Evolutionary conservation across 2,888 invertebrate genomes (phyloP).

Genomic region (Heteropelma amictum): DNA sequence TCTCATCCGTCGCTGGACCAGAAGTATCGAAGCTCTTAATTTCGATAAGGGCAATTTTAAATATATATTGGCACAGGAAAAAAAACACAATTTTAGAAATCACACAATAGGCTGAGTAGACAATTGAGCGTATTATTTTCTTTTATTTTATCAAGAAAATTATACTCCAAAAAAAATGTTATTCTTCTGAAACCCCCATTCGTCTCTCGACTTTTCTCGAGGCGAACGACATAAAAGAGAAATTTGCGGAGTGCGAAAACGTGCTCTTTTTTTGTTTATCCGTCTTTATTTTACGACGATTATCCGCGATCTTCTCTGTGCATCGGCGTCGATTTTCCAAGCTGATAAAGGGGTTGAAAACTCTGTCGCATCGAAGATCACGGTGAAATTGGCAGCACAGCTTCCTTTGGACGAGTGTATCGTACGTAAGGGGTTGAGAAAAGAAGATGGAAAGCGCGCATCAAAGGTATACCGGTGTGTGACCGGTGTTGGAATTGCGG

Average conservation of each 20-base stretch:
- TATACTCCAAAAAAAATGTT: too few species aligned
- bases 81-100: too few species aligned
- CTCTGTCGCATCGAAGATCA: constrained; percentile 24
- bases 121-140: too few species aligned
- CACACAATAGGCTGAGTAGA: too few species aligned
- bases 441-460: constrained; percentile 8
- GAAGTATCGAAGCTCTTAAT: too few species aligned
- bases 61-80: too few species aligned
- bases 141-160: too few species aligned
- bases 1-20: too few species aligned
- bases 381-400: constrained; percentile 9
- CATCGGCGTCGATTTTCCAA: constrained; percentile 32
- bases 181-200: too few species aligned
- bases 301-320: background rate
- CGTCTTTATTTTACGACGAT: constrained; percentile 39
- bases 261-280: constrained; percentile 18
- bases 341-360: constrained; percentile 32
- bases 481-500: constrained; percentile 45
- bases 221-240: too few species aligned
- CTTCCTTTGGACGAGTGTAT: background rate
- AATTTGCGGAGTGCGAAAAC: background rate
- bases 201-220: background rate
- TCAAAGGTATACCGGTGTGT: constrained; percentile 47
- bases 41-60: too few species aligned
- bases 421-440: constrained; percentile 2